Conservation (phyloP, 2,888 invertebrate genomes). For the Spodoptera littoralis region DNA sequence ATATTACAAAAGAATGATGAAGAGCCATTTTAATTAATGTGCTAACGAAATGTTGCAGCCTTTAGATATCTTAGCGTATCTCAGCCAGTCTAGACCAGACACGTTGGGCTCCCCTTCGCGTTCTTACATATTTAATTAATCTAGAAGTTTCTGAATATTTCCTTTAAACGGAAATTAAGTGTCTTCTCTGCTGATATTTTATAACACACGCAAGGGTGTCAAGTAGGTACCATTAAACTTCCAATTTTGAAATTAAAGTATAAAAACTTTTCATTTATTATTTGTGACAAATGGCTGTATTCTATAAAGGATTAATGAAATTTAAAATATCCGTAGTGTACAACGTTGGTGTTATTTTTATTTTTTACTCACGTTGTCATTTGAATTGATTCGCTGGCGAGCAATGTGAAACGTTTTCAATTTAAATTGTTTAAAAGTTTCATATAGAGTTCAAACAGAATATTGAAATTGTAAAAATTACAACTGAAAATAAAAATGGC, state of each 20-base stretch:
- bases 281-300: too few relatives aligned
- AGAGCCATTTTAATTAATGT: conserved; percentile 30
- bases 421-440: conserved; percentile 13
- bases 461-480: conserved; percentile 11
- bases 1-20: conserved; percentile 15
- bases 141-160: conserved; percentile 8
- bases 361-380: neutral
- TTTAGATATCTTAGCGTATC: conserved; percentile 4
- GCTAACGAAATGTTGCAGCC: conserved; percentile 4
- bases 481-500: neutral
- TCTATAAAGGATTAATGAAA: too few relatives aligned
- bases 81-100: conserved; percentile 37
- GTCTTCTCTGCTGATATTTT: neutral
- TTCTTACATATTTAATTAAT: conserved; percentile 40
- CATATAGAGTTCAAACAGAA: neutral
- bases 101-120: neutral
- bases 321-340: neutral
- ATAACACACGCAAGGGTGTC: conserved; percentile 3
- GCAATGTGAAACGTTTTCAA: conserved; percentile 13
- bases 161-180: conserved; percentile 19
- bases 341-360: neutral
- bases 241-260: too few relatives aligned
- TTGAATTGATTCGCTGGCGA: neutral
- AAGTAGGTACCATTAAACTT: too few relatives aligned
- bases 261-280: too few relatives aligned